Conservation (phyloP, 2,888 invertebrate species). For the Sesamia inferens region DNA sequence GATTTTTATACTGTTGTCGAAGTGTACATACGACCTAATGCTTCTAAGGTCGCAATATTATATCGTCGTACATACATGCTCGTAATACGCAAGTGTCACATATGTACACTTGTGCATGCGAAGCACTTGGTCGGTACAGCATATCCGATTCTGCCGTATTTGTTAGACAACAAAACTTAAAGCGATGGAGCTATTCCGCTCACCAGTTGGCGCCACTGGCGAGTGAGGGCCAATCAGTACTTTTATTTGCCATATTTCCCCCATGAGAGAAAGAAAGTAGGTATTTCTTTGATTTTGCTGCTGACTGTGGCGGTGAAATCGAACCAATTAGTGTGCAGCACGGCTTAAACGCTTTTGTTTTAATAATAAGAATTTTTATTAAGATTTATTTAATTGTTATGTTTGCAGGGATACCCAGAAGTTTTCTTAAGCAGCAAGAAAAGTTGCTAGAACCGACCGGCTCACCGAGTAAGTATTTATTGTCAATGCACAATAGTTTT, state of each 20-base stretch:
- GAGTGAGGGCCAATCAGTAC: background rate
- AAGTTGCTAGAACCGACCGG: background rate
- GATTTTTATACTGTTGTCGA: too few relatives aligned
- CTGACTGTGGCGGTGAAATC: background rate
- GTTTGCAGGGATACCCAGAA: constrained; percentile 66
- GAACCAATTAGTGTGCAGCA: background rate
- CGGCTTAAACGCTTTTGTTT: background rate
- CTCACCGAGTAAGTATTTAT: constrained; percentile 37
- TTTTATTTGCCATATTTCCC: background rate
- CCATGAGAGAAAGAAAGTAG: background rate
- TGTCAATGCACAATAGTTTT: background rate
- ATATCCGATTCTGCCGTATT: background rate
- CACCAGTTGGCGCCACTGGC: background rate
- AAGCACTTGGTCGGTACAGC: background rate
- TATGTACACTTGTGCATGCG: background rate
- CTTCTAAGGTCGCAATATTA: background rate
- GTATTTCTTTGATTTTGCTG: background rate
- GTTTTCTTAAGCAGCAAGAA: constrained; percentile 53
- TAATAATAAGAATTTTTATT: background rate
- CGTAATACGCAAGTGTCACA: background rate
- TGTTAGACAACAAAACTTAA: background rate
- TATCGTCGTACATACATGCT: background rate
- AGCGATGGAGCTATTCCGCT: too few relatives aligned
- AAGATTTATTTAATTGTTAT: constrained; percentile 7
- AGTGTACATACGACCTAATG: too few relatives aligned